phyloP scores from a whole-genome alignment of 2,888 invertebrate species.

The Coenonympha glycerion region DNA sequence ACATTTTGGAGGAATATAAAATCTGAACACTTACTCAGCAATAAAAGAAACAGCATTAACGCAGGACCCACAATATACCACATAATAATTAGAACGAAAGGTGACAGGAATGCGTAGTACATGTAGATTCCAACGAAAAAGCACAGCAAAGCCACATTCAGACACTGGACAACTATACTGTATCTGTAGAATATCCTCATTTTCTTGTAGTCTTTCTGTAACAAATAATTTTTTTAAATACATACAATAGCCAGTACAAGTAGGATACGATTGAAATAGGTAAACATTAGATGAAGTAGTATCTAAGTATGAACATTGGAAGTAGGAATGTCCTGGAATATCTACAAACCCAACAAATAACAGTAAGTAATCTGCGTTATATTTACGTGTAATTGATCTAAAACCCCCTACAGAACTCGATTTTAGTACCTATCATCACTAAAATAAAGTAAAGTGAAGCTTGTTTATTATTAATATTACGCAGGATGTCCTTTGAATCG shows the following conservation, averaged over 20 bases:
- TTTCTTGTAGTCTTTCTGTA: conserved; percentile 25
- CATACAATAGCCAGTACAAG: not conserved
- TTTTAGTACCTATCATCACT: no score
- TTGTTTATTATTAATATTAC: no score
- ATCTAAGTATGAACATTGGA: no score
- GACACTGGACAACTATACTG: conserved; percentile 1
- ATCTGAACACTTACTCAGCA: not conserved
- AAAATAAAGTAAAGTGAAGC: no score
- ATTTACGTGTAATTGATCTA: no score
- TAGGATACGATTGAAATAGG: not conserved
- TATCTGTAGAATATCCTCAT: conserved; percentile 27
- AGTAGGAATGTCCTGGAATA: no score
- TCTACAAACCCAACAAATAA: no score
- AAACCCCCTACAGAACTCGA: no score
- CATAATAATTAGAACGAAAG: not conserved
- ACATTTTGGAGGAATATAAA: no score
- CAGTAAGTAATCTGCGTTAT: no score
- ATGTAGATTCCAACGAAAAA: not conserved
- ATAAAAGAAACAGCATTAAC: not conserved
- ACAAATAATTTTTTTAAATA: not conserved
- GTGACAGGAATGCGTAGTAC: not conserved
- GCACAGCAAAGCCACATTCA: conserved; percentile 14
- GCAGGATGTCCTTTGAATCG: no score
- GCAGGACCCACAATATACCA: not conserved
- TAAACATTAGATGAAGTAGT: no score